phyloP scores from a whole-genome alignment of 2,113 vertebrate species.

The Dasyurus viverrinus region DNA sequence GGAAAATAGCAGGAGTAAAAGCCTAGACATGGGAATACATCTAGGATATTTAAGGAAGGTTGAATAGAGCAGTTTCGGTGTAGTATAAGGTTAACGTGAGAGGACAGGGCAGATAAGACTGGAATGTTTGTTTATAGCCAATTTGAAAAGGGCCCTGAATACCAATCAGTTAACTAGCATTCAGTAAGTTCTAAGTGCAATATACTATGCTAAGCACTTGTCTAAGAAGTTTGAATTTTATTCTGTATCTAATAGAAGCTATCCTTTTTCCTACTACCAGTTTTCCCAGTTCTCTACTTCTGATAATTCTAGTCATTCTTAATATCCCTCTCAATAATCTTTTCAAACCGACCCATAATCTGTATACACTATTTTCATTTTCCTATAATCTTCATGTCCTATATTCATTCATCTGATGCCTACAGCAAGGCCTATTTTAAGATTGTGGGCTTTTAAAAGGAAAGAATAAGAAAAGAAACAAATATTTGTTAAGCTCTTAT shows the following conservation, averaged over 20 bases:
- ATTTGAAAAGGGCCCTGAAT: neutral
- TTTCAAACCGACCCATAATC: neutral
- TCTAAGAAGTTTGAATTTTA: neutral
- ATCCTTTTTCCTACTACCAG: neutral
- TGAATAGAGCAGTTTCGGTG: neutral
- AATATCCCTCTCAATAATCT: neutral
- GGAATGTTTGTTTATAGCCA: neutral
- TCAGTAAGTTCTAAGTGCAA: neutral
- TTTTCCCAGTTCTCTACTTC: neutral
- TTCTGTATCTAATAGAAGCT: neutral
- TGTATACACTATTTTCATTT: neutral
- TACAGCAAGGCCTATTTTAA: neutral
- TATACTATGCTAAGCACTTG: neutral
- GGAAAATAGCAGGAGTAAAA: neutral
- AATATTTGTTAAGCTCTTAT: neutral
- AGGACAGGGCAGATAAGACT: neutral
- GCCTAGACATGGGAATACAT: neutral
- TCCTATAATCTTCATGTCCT: neutral
- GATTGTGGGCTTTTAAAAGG: neutral
- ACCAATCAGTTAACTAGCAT: neutral
- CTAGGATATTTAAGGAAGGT: neutral
- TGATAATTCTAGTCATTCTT: neutral
- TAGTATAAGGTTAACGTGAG: neutral
- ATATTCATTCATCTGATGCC: neutral
- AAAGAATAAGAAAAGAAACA: neutral